Base-by-base conservation (phyloP, 1,140 invertebrate genomes). In the Cotesia typhae region DNA sequence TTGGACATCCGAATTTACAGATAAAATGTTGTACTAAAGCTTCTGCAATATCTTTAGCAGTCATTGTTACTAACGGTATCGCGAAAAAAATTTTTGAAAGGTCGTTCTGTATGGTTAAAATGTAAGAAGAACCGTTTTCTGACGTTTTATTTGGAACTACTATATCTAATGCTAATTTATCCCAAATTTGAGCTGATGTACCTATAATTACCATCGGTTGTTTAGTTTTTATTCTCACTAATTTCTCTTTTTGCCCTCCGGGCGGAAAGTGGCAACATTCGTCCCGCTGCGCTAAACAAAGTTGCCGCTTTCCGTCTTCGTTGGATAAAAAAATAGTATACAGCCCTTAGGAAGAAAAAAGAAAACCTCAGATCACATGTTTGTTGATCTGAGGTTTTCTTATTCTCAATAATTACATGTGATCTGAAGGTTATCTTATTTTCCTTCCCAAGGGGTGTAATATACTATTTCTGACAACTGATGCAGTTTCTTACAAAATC, bases 1-100 rank as follows among this genome's bases (percentile, higher is more conserved):
- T 55, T 3, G 81, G 79, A 17, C 75, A 71, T 51, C 78, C 78
- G 60, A 72, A 81, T 20, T 57, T 75, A 10, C 38, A 73, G 20
- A 84, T 77, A 6, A 78, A 67, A n/a, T 77, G 35, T 53, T 67
- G 52, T 0, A 79, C 59, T 7, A 82, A 77, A 3, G 47, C 71
- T 17, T 74, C 20, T 17, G 79, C 76, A n/a, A 81, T 64, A 35
- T 71, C 72, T 66, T 69, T 55, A 4, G 79, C 74, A 36, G 73
- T 70, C 20, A 74, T 67, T 70, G 75, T 71, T 14, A 53, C 57
- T 7, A 82, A 4, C 1, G 78, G 67, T 7, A 71, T 53, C 1
- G 78, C 76, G 10, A 67, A 47, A 7, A 65, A 71, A 69, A 74
- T 82, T 75, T 82, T 83, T 0, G 78, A 75, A 37, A 83, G 61